Conservation (phyloP, 1,140 invertebrate genomes). For the Adoxophyes honmai region DNA sequence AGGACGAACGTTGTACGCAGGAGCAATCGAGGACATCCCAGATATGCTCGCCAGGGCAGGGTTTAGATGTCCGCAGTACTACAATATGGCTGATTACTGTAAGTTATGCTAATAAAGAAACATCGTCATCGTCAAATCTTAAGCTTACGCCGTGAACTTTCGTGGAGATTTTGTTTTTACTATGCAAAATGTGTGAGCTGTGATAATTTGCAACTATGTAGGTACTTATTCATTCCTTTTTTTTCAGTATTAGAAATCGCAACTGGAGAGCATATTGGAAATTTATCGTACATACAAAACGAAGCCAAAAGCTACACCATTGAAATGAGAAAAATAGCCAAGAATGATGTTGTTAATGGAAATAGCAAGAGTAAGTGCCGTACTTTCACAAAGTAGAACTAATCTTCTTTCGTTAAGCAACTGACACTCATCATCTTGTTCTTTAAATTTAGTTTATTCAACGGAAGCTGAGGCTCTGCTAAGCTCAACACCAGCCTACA, state of each 20-base stretch:
- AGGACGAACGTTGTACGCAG: conserved; percentile 80
- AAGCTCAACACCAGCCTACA: conserved; percentile 23
- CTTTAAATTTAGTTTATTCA: conserved; percentile 34
- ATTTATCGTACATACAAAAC: conserved; percentile 40
- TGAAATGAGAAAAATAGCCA: conserved; percentile 57
- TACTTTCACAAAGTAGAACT: conserved; percentile 15
- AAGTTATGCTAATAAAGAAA: too few relatives aligned
- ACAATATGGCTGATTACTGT: conserved; percentile 84
- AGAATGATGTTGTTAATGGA: conserved; percentile 35
- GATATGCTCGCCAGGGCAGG: conserved; percentile 72
- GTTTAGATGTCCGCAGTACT: conserved; percentile 81
- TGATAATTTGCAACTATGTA: too few relatives aligned
- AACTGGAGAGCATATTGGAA: conserved; percentile 43
- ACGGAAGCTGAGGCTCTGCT: conserved; percentile 52
- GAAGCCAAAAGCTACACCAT: conserved; percentile 55
- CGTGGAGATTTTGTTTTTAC: too few relatives aligned
- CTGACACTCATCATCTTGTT: neutral
- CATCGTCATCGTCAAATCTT: too few relatives aligned
- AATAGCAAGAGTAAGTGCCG: conserved; percentile 43
- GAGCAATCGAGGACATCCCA: conserved; percentile 76
- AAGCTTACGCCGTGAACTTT: too few relatives aligned
- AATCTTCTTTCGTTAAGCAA: neutral
- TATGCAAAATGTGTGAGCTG: too few relatives aligned
- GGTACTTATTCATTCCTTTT: conserved; percentile 5
- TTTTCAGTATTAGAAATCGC: conserved; percentile 65